Evolutionary conservation across 2,113 vertebrate species (phyloP), one percentile per base, ranked within the genome.

Genomic region (Ibidorhyncha struthersii): DNA sequence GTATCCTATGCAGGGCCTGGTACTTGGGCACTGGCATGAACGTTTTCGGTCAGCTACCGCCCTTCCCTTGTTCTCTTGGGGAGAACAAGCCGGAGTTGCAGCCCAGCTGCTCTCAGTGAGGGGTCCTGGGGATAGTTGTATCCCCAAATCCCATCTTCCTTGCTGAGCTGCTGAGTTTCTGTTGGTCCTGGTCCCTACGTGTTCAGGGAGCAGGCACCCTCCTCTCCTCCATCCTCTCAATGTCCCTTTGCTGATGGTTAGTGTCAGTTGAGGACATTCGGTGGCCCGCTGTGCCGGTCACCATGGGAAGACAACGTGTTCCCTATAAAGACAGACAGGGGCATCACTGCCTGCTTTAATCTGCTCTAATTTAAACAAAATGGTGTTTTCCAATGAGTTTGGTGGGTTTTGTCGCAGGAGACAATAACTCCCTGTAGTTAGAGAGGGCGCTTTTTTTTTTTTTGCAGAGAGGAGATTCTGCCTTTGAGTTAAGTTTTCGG

Each of bases 21-120:
- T 9, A 4, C 47, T 4, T 40, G 59, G 34, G 27, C 20, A 13
- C 38, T 63, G 41, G 27, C 10, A 3, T 4, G 32, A 25, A 9
- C 0, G 0, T 8, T 61, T 77, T 26, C 3, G 7, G 4, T 20
- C n/a, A 9, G 16, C 52, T 67, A 9, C 23, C 12, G 13, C 18
- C 36, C 36, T 36, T 47, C 8, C 13, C 7, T 14, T 14, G 16
- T 14, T 55, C 11, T 61, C 1, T 6, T 49, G 19, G 47, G 74
- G 49, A 50, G 61, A 74, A 14, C 21, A 58, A 67, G 19, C 19
- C 62, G 15, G 26, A 55, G 9, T 6, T 69, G 47, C 5, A 6
- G 14, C 56, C 36, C 38, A 15, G 0, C 45, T 65, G 79, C 47
- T 74, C 26, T 43, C 73, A 9, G 1, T 14, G 52, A 20, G 26